Conservation (phyloP, 2,113 vertebrate species). For the Macquaria australasica region DNA sequence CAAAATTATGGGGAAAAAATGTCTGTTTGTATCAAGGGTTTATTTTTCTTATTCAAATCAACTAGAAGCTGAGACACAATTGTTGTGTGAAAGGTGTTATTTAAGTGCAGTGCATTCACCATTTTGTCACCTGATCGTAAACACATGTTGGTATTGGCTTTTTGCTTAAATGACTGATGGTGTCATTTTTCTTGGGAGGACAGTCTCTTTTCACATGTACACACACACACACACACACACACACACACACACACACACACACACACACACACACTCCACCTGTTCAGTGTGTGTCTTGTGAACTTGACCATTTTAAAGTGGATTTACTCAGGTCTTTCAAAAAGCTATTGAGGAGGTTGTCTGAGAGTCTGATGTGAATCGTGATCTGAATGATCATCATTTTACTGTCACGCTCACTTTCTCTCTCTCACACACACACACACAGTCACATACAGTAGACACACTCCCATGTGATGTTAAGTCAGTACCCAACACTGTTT, state of each 20-base stretch:
- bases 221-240: not conserved
- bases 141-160: no score
- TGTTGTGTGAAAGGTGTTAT: no score
- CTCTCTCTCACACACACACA: not conserved
- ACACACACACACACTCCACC: not conserved
- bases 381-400: constrained; percentile 16
- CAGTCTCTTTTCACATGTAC: no score
- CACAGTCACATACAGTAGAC: not conserved
- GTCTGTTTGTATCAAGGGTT: no score
- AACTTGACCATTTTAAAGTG: constrained; percentile 1
- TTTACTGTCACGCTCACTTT: not conserved
- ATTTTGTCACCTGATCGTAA: no score
- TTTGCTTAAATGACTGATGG: no score
- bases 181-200: no score
- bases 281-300: not conserved
- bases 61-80: no score
- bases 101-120: no score
- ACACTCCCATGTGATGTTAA: not conserved
- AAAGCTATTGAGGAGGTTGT: not conserved
- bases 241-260: not conserved
- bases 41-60: no score
- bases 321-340: not conserved
- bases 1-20: no score
- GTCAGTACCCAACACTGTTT: not conserved
- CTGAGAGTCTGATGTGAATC: constrained; percentile 8